Percentiles rank a stretch among this genome's conserved stretches.
Conservation (phyloP, 2,888 invertebrate species). For the Troilus luridus region DNA sequence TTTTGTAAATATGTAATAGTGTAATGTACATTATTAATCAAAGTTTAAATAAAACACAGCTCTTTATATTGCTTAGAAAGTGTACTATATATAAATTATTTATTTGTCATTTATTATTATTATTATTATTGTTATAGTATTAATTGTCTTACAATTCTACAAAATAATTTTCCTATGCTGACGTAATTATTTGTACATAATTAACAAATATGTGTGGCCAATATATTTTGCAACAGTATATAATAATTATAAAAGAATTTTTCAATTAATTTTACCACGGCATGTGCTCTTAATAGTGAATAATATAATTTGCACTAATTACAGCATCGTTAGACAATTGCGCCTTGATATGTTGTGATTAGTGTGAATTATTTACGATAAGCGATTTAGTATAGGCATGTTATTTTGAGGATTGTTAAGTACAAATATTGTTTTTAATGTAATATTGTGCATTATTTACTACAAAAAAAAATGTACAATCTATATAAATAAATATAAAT, state of each 20-base stretch:
- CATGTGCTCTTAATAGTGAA: not conserved
- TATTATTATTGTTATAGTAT: slow-evolving; percentile 53
- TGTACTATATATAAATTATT: slow-evolving; percentile 59
- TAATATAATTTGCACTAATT: not conserved
- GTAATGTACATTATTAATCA: slow-evolving; percentile 63
- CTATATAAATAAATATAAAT: slow-evolving; percentile 63
- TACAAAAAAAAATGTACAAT: slow-evolving; percentile 62
- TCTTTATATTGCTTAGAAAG: slow-evolving; percentile 43
- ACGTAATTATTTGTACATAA: slow-evolving; percentile 14
- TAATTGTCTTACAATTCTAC: slow-evolving; percentile 49
- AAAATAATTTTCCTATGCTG: slow-evolving; percentile 56
- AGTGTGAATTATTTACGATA: not conserved
- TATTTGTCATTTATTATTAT: slow-evolving; percentile 56
- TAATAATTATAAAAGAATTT: not conserved
- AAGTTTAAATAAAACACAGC: slow-evolving; percentile 55
- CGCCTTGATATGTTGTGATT: not conserved
- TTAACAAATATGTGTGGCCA: not conserved
- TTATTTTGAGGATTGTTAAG: slow-evolving; percentile 55
- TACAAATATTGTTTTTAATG: slow-evolving; percentile 59
- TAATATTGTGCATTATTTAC: slow-evolving; percentile 58
- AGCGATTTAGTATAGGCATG: slow-evolving; percentile 21
- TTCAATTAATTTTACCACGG: not conserved
- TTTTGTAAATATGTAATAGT: slow-evolving; percentile 63
- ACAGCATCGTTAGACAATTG: not conserved
- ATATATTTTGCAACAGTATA: not conserved